Evolutionary conservation across 2,113 vertebrate species (phyloP), one percentile per base, ranked within the genome.

Genomic region (Rhinopomastus cyanomelas): DNA sequence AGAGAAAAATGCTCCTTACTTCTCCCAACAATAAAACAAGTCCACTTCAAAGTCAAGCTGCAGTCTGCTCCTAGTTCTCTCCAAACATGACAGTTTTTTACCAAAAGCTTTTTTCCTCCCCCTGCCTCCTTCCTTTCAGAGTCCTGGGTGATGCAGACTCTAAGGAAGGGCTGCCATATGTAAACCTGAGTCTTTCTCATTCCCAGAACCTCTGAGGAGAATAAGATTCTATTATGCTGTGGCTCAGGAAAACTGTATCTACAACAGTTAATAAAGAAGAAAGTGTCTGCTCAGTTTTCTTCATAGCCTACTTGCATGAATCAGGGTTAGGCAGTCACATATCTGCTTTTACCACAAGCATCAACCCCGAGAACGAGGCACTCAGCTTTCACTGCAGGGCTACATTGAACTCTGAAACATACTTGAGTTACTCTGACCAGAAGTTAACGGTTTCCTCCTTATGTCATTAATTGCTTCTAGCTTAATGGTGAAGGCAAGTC

Each of bases 361-460:
- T 26, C 71, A 72, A 8, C 9, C 14, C 49, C 87, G 62, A 67
- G 7, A 26, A 62, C 6, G 42, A 80, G 44, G 18, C 11, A 37
- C 51, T 37, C 89, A 53, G 73, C 23, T 73, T 62, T 53, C 39
- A 55, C 0, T 0, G 55, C 6, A 49, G 5, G 25, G 27, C n/a
- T 57, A 57, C 1, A 36, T 6, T 9, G 27, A 39, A 36, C n/a
- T 85, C 73, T 69, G 36, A 46, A 80, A 85, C 69, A 21, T 75
- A 27, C 21, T 49, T 51, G 42, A 80, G 13, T 48, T 82, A 69
- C 57, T 87, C 10, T 42, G 48, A 42, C 6, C 53, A 46, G 73
- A 85, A 55, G 5, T n/a, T 42, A 66, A 91, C 46, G 10, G 75
- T 75, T 42, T 52, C 10, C 44, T 46, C 56, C 57, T 14, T 60